Conservation (phyloP, 1,140 invertebrate genomes). For the Leucophenga varia region DNA sequence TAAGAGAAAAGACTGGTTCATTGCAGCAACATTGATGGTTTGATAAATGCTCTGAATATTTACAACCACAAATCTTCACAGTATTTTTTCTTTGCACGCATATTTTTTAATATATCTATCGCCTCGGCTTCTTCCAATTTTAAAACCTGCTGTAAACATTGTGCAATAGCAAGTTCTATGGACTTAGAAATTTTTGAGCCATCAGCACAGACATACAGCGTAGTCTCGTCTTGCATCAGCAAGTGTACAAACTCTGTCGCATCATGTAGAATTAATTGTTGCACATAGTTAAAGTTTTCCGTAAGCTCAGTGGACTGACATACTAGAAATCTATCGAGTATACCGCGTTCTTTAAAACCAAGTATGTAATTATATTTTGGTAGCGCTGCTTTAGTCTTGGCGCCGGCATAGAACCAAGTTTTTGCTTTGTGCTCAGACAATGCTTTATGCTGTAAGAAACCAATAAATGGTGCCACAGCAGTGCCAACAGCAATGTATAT, state of each 20-base stretch:
- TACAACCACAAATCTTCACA: conserved; percentile 62
- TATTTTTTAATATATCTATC: conserved; percentile 48
- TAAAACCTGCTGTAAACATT: conserved; percentile 59
- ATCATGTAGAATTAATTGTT: conserved; percentile 64
- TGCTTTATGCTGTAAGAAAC: conserved; percentile 64
- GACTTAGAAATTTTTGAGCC: conserved; percentile 71
- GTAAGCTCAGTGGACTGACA: conserved; percentile 67
- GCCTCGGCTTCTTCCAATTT: conserved; percentile 53
- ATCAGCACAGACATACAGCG: conserved; percentile 79
- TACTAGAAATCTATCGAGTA: conserved; percentile 62
- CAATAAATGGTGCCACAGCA: conserved; percentile 78
- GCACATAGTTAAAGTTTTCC: conserved; percentile 61
- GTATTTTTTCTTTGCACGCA: conserved; percentile 59
- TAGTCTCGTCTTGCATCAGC: conserved; percentile 59
- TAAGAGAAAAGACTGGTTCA: too few relatives aligned
- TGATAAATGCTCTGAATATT: too few relatives aligned
- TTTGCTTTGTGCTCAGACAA: conserved; percentile 50
- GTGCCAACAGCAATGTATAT: conserved; percentile 83
- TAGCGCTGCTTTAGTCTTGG: conserved; percentile 65
- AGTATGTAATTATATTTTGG: conserved; percentile 27
- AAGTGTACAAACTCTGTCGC: conserved; percentile 61
- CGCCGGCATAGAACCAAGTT: conserved; percentile 74
- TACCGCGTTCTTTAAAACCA: conserved; percentile 56
- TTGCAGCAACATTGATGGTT: conserved; percentile 1
- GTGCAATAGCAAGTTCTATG: conserved; percentile 64